Percentiles rank a stretch among this genome's conserved stretches.
Conservation (phyloP, 2,113 vertebrate species). For the Chlorodrepanis virens region DNA sequence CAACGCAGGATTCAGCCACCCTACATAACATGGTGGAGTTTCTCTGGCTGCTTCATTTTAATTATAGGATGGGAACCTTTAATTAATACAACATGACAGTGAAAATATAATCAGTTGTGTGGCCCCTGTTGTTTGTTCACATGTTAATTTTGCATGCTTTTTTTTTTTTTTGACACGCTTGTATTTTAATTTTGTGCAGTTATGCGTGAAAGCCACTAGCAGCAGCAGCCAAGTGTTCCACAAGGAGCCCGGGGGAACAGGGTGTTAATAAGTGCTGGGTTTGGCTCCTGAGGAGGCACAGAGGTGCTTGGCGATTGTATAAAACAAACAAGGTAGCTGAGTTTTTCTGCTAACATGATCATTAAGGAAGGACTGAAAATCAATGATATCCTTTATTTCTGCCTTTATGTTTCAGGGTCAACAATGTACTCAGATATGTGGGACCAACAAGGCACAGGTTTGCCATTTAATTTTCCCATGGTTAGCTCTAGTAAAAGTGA, state of each 20-base stretch:
- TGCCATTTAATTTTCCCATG: background rate
- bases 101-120: conserved; percentile 49
- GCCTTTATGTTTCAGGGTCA: background rate
- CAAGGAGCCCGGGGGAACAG: background rate
- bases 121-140: conserved; percentile 3
- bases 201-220: background rate
- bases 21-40: background rate
- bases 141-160: conserved; percentile 17
- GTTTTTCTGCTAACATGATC: conserved; percentile 19
- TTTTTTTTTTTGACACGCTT: background rate
- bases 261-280: conserved; percentile 39
- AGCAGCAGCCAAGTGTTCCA: background rate
- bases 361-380: conserved; percentile 34
- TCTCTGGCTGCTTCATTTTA: background rate
- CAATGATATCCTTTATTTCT: background rate
- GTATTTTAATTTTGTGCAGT: conserved; percentile 21
- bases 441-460: background rate
- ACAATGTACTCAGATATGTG: background rate
- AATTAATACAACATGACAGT: conserved; percentile 44
- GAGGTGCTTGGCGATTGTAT: background rate
- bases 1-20: background rate
- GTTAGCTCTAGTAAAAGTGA: background rate
- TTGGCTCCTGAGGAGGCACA: background rate
- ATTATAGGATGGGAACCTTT: conserved; percentile 17
- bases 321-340: background rate